These are phyloP conservation scores for Eleginops maclovinus DNA, from an alignment of 2,113 vertebrate genomes.

Conservation along the genomic window DNA sequence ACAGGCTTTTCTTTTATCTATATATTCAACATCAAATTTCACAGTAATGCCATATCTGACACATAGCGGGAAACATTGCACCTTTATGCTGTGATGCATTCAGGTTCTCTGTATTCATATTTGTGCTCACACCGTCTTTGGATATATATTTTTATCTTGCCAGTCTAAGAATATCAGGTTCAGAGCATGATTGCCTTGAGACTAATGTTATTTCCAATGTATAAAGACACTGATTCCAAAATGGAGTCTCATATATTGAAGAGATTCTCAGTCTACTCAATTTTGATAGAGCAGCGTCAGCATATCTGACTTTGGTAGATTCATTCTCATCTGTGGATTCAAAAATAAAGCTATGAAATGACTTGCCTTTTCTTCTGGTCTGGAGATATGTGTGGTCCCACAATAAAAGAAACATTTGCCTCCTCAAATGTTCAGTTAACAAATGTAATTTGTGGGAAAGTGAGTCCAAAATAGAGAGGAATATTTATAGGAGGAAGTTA, in stretches of 20 bases:
- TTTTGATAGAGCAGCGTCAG: not conserved
- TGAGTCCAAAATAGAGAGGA: not conserved
- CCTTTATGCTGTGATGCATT: not conserved
- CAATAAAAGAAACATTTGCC: not conserved
- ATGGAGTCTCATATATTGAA: not conserved
- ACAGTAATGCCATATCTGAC: conserved; percentile 2
- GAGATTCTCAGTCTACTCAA: not conserved
- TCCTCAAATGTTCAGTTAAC: not conserved
- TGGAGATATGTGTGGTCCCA: no score
- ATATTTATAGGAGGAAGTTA: not conserved
- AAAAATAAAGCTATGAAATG: no score
- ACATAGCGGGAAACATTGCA: conserved; percentile 34
- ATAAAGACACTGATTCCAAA: not conserved
- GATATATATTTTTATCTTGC: not conserved
- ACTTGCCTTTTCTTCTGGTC: no score
- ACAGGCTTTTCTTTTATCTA: not conserved
- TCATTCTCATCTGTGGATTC: not conserved
- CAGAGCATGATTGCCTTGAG: not conserved
- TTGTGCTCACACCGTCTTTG: not conserved
- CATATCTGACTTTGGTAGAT: no score
- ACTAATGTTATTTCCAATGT: not conserved
- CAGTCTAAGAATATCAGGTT: not conserved
- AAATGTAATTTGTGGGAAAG: not conserved
- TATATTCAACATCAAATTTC: not conserved
- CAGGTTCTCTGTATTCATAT: not conserved